phyloP scores from a whole-genome alignment of 1,140 invertebrate species.

The Apis dorsata region DNA sequence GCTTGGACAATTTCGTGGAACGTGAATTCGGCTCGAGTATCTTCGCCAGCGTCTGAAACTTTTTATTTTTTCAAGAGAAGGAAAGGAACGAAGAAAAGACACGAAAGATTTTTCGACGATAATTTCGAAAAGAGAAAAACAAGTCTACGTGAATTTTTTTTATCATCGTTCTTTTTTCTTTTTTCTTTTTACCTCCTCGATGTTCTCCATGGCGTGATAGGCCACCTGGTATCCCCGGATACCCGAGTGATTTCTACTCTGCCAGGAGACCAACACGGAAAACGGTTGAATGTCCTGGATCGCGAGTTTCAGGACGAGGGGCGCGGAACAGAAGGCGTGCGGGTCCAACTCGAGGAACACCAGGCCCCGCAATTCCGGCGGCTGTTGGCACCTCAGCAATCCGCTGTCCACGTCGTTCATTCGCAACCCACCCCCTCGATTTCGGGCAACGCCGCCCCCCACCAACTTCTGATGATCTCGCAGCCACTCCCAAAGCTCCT shows the following conservation, averaged over 20 bases:
- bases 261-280: slow-evolving; percentile 93
- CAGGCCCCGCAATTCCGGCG: slow-evolving; percentile 87
- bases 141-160: too few relatives aligned
- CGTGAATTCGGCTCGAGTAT: slow-evolving; percentile 85
- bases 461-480: slow-evolving; percentile 90
- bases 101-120: too few relatives aligned
- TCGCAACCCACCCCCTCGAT: slow-evolving; percentile 68
- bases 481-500: slow-evolving; percentile 94
- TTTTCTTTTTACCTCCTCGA: slow-evolving; percentile 76
- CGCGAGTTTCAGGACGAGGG: slow-evolving; percentile 89
- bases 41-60: slow-evolving; percentile 85
- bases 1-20: slow-evolving; percentile 85
- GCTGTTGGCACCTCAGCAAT: slow-evolving; percentile 87
- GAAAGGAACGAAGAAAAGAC: not conserved
- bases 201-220: slow-evolving; percentile 87
- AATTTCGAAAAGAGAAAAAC: too few relatives aligned
- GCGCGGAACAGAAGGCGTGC: slow-evolving; percentile 89
- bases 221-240: slow-evolving; percentile 92
- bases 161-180: too few relatives aligned
- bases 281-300: slow-evolving; percentile 93
- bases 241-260: slow-evolving; percentile 91
- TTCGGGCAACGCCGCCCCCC: slow-evolving; percentile 78
- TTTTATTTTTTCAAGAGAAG: not conserved
- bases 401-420: slow-evolving; percentile 73
- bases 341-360: slow-evolving; percentile 89